Evolutionary conservation across 2,113 vertebrate species (phyloP), one percentile per base, ranked within the genome.

Genomic region (Chinchilla lanigera): DNA sequence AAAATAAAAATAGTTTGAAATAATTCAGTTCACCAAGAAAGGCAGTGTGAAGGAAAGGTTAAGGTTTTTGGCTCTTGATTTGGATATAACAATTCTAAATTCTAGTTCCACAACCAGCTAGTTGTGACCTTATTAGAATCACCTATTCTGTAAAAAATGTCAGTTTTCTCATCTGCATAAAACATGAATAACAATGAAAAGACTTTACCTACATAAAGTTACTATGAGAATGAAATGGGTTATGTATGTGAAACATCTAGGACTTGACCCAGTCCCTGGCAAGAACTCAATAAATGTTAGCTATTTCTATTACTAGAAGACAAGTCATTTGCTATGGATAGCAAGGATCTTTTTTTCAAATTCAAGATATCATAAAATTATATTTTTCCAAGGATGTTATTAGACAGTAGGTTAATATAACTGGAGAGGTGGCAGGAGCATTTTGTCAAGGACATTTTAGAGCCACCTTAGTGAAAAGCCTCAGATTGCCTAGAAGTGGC

Each of bases 361-460:
- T 47, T 93, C 26, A 61, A 65, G 22, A 22, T 94, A 82, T 52
- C 17, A 16, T 95, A 77, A 78, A 91, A 92, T 92, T 85, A 82
- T 58, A 60, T 93, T 86, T 96, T 96, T 88, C 44, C 85, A 88
- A 78, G 41, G 77, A 94, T 54, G 52, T 77, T 17, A 60, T 63
- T 92, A 93, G 58, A 33, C 44, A 56, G 35, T 82, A 91, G 52
- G 54, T 84, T 78, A 47, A 73, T 85, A 16, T 89, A 56, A 86
- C 38, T 71, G n/a, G n/a, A 83, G 14, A 94, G 22, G 63, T 28
- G 17, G 11, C 87, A 77, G 90, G 75, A 96, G 24, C 81, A 44
- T 96, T 96, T 96, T 95, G 58, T 44, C 69, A 67, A 67, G 83
- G 26, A 71, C 71, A 6, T 86, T 93, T 92, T 90, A 89, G 73